Base-by-base conservation (phyloP, 2,888 invertebrate species). In the Caenorhabditis parvicauda region DNA sequence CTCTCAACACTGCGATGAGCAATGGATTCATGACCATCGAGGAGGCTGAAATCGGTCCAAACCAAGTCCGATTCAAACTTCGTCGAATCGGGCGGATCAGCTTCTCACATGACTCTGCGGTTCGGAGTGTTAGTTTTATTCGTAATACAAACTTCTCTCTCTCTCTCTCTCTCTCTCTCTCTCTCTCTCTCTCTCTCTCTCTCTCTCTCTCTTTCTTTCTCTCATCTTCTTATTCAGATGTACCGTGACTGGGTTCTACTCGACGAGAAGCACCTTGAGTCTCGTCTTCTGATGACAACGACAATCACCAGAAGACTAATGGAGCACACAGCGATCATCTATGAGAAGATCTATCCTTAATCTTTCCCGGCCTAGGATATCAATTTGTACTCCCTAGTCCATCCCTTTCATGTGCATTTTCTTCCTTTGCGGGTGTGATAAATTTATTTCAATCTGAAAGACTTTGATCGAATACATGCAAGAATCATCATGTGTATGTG, bases 11-110 rank as follows among this genome's bases (percentile, higher is more conserved):
- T 1, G 78, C 79, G 2, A 79, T 79, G 79, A 76, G 75, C 56
- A 79, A 79, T 55, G 79, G 78, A 4, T 79, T 79, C 60, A 74
- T 73, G 62, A 75, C 77, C 3, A 72, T 79, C 27, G 79, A 79
- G 46, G 63, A 68, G 39, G 79, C 76, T 5, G 71, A 76, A 41
- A 59, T 67, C 32, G 67, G 67, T 0, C 60, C 68, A 37, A 71
- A 79, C 58, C 70, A 73, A 52, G 69, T 79, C 22, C 66, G 70
- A 44, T 76, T 79, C 55, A 45, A 59, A 29, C 56, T 79, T 43
- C 59, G 65, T 32, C 43, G 70, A 24, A 77, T 79, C 39, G 77
- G 78, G 19, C 52, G 79, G 51, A 76, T 79, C 54, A 78, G 72
- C 35, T 79, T 79, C 54, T 74, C 74, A 3, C 71, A 77, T 41